A percentile compares a stretch with the other conserved stretches of the same genome.
Evolutionary conservation across 53 echinoderm and acorn worm genomes (phyloP).

Genomic region (Astropecten irregularis): DNA sequence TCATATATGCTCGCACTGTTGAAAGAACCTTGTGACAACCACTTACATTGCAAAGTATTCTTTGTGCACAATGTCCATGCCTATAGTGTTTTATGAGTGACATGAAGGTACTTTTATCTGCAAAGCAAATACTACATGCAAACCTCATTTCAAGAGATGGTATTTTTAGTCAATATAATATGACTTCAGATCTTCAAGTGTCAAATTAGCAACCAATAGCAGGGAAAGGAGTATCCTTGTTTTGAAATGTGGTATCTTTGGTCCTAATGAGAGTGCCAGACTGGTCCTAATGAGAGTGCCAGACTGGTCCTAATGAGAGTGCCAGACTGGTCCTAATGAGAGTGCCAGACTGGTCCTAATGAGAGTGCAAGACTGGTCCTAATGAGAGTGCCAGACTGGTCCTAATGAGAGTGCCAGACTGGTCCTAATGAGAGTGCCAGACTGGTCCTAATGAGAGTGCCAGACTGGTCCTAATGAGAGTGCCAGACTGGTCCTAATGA

Average conservation of each 20-base stretch:
- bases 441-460: no score
- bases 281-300: neutral
- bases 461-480: no score
- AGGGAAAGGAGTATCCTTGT: neutral
- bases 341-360: no score
- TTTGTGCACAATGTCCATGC: constrained; percentile 38
- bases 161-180: neutral
- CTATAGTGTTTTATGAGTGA: constrained; percentile 42
- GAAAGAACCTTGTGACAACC: constrained; percentile 46
- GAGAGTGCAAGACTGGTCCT: no score
- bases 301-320: no score
- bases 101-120: constrained; percentile 5
- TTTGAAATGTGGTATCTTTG: neutral
- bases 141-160: constrained; percentile 26
- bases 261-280: neutral
- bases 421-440: no score
- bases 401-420: no score
- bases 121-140: constrained; percentile 41
- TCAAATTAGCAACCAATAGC: neutral
- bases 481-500: no score
- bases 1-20: constrained; percentile 18
- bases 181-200: neutral
- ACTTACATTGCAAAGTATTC: constrained; percentile 35
- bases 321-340: no score
- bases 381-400: no score